These are phyloP conservation scores for Cynopterus brachyotis DNA, from an alignment of 2,113 vertebrate genomes.

Conservation along the genomic window DNA sequence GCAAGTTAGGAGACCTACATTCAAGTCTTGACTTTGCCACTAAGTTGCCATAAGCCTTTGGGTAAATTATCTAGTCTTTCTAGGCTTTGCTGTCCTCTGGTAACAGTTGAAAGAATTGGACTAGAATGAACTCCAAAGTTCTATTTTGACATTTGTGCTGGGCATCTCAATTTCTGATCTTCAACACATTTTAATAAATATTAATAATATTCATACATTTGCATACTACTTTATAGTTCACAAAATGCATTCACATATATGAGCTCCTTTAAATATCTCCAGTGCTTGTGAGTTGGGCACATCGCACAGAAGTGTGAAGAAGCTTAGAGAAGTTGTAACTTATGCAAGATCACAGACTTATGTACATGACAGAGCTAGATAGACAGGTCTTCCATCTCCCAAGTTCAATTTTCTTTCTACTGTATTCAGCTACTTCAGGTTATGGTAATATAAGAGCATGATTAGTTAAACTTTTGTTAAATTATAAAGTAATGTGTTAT, in stretches of 20 bases:
- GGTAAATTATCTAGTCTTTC: background rate
- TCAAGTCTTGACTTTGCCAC: background rate
- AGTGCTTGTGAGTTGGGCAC: slow-evolving; percentile 11
- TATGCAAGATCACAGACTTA: slow-evolving; percentile 18
- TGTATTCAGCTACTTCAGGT: slow-evolving; percentile 26
- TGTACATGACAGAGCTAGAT: background rate
- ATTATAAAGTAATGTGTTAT: slow-evolving; percentile 13
- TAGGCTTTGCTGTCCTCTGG: background rate
- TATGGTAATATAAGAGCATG: background rate
- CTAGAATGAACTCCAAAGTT: slow-evolving; percentile 29
- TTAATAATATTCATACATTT: slow-evolving; percentile 60
- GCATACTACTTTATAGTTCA: slow-evolving; percentile 44
- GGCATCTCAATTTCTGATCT: slow-evolving; percentile 39
- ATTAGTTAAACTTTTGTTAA: slow-evolving; percentile 46
- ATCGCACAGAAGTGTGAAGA: slow-evolving; percentile 35
- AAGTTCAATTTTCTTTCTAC: background rate
- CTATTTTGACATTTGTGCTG: slow-evolving; percentile 35
- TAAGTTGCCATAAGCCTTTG: background rate
- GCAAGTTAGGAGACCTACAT: background rate
- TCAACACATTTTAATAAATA: slow-evolving; percentile 44
- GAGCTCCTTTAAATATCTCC: slow-evolving; percentile 45
- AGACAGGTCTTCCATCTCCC: slow-evolving; percentile 13
- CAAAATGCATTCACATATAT: slow-evolving; percentile 34
- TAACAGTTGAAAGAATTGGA: slow-evolving; percentile 37
- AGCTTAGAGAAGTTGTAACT: background rate